Evolutionary conservation across 1,140 invertebrate genomes (phyloP), one percentile per base, ranked within the genome.

Genomic region (Zaprionus gabonicus): DNA sequence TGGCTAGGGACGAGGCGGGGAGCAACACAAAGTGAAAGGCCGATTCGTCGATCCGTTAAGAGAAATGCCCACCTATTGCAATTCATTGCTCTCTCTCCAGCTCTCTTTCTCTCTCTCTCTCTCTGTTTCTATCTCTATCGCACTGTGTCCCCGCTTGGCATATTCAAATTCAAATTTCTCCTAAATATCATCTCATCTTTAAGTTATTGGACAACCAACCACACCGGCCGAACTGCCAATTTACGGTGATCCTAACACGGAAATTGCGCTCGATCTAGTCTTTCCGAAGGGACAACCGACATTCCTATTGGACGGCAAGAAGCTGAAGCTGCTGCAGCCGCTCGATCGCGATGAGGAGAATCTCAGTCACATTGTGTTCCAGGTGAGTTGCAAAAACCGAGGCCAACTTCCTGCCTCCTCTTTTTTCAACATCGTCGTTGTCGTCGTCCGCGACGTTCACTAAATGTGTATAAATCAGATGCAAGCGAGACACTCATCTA

Each of bases 301-400:
- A 72, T 98, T 98, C 91, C 94, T 95, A 67, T 94, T 98, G 12
- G 95, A 96, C 75, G 97, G 97, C n/a, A 98, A 98, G 92, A 95
- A 95, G 68, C 93, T 98, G 4, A 95, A 96, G 86, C 93, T 98
- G 17, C 93, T 97, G 41, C 93, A 96, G 73, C 97, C 97, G 0
- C 92, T 98, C 34, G 97, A 98, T 92, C 95, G 97, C 83, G 97
- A 98, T 93, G 95, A 95, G 59, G 96, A 97, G 80, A 97, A 97
- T 93, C 94, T 97, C 38, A 97, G 97, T 41, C 97, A 97, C 92
- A 95, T 97, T 91, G 96, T 97, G 3, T 97, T 98, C 92, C 96
- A 97, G 95, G 97, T 97, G 93, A 81, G 80, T 31, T 44, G 20
- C 41, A 41, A 34, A 34, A 34, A 49, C 20, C 20, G 4, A 51